Evolutionary conservation across 2,797 vertebrate genomes (phyloP).

Genomic region (Chelmon rostratus): DNA sequence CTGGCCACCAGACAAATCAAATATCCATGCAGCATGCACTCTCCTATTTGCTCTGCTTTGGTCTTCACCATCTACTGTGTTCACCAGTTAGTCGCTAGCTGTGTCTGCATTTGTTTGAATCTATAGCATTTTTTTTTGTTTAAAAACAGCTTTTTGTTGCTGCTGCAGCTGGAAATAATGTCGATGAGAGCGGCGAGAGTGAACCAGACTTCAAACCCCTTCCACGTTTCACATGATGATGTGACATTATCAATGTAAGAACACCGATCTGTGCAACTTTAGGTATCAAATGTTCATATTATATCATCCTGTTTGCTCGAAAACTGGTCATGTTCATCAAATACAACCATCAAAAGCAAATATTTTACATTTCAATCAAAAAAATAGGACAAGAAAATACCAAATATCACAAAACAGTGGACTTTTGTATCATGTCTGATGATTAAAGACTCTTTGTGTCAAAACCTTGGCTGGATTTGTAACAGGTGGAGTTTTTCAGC

Average conservation of each 20-base stretch:
- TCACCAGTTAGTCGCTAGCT: too few species aligned
- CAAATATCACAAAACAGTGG: background rate
- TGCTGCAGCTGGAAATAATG: too few species aligned
- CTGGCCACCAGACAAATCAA: too few species aligned
- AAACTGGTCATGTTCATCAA: background rate
- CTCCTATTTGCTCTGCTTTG: too few species aligned
- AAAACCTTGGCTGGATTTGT: background rate
- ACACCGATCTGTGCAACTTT: background rate
- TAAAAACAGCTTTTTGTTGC: background rate
- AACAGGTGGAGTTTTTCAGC: slow-evolving; percentile 2
- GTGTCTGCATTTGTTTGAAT: too few species aligned
- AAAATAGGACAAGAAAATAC: background rate
- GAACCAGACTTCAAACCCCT: background rate
- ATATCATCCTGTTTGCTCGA: background rate
- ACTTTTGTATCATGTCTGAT: background rate
- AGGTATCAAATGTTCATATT: background rate
- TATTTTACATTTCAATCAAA: background rate
- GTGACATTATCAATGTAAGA: background rate
- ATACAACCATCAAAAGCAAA: background rate
- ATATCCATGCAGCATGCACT: too few species aligned
- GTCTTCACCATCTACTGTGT: too few species aligned
- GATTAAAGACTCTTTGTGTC: background rate
- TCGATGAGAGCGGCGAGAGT: too few species aligned
- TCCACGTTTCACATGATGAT: background rate
- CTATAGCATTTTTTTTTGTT: too few species aligned